A percentile compares a stretch with the other conserved stretches of the same genome.
Evolutionary conservation across 2,113 vertebrate genomes (phyloP).

Genomic region (Todiramphus chloris): DNA sequence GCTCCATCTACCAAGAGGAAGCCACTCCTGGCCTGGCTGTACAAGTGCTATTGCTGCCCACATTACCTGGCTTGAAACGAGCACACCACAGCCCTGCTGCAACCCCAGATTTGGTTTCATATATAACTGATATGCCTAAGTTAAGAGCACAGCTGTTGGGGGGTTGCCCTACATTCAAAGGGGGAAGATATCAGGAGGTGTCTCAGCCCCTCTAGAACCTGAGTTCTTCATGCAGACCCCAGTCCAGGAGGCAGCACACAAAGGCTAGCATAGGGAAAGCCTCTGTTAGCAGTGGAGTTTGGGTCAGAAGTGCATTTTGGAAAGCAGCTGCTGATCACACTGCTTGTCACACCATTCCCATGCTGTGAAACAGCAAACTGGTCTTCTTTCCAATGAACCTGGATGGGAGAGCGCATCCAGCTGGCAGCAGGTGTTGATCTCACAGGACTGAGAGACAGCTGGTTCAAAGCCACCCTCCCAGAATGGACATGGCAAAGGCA

Average conservation of each 20-base stretch:
- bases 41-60: background rate
- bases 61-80: rapidly evolving
- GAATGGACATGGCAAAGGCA: background rate
- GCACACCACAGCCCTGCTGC: background rate
- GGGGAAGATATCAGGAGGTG: background rate
- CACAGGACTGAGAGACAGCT: background rate
- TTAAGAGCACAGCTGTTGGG: background rate
- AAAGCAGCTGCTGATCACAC: background rate
- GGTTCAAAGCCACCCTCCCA: background rate
- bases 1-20: background rate
- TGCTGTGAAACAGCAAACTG: background rate
- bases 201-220: background rate
- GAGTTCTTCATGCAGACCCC: background rate
- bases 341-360: rapidly evolving
- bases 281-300: background rate
- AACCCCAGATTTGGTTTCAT: background rate
- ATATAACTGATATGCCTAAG: background rate
- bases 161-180: background rate
- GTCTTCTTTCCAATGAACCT: background rate
- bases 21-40: background rate
- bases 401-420: background rate
- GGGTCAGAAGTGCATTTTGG: background rate
- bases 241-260: background rate
- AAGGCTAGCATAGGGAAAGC: background rate
- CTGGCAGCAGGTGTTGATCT: background rate